Percentiles rank a stretch among this genome's conserved stretches.
These are phyloP conservation scores for Carabus problematicus DNA, from an alignment of 2,888 invertebrate species.

Conservation along the genomic window DNA sequence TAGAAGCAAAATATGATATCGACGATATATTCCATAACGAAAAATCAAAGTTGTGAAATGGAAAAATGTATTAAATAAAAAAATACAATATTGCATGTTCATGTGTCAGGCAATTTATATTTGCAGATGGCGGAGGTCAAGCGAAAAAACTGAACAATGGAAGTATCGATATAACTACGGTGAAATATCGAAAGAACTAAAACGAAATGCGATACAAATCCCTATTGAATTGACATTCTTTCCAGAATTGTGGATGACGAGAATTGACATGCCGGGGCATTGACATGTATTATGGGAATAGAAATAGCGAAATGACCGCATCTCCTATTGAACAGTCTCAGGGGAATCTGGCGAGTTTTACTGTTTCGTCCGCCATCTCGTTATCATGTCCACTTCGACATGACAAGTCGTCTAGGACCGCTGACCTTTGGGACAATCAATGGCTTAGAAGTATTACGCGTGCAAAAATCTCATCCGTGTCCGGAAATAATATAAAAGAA, in stretches of 20 bases:
- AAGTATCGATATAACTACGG: constrained; percentile 4
- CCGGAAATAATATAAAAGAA: too few species aligned
- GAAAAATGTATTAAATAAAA: constrained; percentile 23
- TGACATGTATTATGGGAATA: constrained; percentile 3
- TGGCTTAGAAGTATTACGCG: too few species aligned
- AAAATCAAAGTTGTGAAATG: constrained; percentile 4
- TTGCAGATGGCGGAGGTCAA: not conserved
- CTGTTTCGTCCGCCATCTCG: too few species aligned
- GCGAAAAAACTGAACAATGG: not conserved
- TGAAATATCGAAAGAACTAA: constrained; percentile 13
- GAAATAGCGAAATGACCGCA: not conserved
- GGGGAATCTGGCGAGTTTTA: too few species aligned
- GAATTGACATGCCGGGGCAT: not conserved
- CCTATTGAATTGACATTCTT: not conserved
- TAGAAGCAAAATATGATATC: not conserved
- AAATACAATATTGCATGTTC: constrained; percentile 15
- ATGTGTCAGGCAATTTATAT: constrained; percentile 17
- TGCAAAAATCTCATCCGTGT: too few species aligned
- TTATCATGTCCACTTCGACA: not conserved
- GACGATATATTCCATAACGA: constrained; percentile 4
- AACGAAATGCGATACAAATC: constrained; percentile 21
- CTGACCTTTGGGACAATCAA: constrained; percentile 2
- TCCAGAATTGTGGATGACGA: not conserved
- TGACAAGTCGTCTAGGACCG: not conserved
- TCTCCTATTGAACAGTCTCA: too few species aligned